These are phyloP conservation scores for Tetrapedia diversipes DNA, from an alignment of 2,888 invertebrate genomes.

Conservation along the genomic window DNA sequence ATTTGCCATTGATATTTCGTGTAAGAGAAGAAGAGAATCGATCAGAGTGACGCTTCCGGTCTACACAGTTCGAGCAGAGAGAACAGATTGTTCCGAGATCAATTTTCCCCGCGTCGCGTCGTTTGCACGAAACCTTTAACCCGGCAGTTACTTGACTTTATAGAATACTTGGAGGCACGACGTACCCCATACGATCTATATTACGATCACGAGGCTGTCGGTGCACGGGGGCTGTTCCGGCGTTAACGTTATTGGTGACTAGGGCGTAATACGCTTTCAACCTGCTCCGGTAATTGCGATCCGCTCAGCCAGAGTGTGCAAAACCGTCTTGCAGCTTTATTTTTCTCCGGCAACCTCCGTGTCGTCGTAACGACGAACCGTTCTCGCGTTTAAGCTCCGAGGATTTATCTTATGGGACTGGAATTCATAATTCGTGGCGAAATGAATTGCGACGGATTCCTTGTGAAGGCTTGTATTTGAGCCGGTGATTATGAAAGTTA, in stretches of 20 bases:
- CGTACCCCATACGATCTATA: slow-evolving; percentile 48
- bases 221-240: slow-evolving; percentile 23
- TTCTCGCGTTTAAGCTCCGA: no score
- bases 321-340: slow-evolving; percentile 55
- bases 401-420: no score
- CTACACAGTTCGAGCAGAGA: slow-evolving; percentile 1
- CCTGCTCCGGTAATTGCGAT: slow-evolving; percentile 58
- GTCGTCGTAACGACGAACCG: neutral
- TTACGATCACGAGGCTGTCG: slow-evolving; percentile 53
- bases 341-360: slow-evolving; percentile 6
- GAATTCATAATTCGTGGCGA: no score
- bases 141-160: slow-evolving; percentile 50
- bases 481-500: no score
- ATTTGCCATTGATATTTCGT: no score
- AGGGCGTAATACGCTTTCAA: slow-evolving; percentile 48
- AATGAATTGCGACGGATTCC: no score
- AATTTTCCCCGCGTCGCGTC: slow-evolving; percentile 46
- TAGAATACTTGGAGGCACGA: slow-evolving; percentile 58
- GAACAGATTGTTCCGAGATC: slow-evolving; percentile 39
- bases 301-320: slow-evolving; percentile 38
- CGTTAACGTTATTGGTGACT: slow-evolving; percentile 40
- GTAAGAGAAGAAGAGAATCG: slow-evolving; percentile 3
- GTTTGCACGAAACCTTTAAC: slow-evolving; percentile 52
- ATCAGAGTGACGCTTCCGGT: slow-evolving; percentile 19
- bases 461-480: no score